Conservation (phyloP, 2,888 invertebrate genomes). For the Tenthredo livida region DNA sequence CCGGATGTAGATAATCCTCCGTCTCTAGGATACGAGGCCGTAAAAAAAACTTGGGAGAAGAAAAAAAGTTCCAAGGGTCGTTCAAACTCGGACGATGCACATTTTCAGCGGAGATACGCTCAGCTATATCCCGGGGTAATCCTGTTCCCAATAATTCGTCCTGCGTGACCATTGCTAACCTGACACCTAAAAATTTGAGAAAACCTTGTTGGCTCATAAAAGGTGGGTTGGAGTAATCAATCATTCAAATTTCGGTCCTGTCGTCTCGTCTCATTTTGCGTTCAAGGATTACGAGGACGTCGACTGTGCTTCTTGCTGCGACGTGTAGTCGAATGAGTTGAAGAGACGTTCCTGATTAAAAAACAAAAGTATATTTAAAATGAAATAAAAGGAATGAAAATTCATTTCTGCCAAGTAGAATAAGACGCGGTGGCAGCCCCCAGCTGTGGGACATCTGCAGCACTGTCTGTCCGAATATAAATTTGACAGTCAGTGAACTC, state of each 20-base stretch:
- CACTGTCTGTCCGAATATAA: constrained; percentile 33
- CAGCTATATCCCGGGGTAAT: constrained; percentile 67
- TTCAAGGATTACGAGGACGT: background rate
- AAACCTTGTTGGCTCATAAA: constrained; percentile 23
- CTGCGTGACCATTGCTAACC: constrained; percentile 73
- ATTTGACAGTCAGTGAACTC: constrained; percentile 47
- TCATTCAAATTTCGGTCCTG: background rate
- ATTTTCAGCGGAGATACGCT: constrained; percentile 62
- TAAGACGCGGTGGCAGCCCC: constrained; percentile 33
- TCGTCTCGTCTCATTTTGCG: background rate
- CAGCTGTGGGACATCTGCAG: constrained; percentile 47
- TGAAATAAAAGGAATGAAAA: background rate
- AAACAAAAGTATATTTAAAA: background rate
- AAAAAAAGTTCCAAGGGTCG: constrained; percentile 57
- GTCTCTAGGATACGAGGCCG: background rate
- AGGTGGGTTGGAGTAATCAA: background rate
- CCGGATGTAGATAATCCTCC: constrained; percentile 76
- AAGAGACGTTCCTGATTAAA: constrained; percentile 9
- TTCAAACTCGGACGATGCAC: constrained; percentile 70
- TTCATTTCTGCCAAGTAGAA: constrained; percentile 29
- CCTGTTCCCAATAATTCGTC: constrained; percentile 73
- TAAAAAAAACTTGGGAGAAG: constrained; percentile 32
- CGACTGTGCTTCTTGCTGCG: background rate
- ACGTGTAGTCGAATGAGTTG: background rate
- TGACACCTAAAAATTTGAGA: constrained; percentile 64